A percentile compares a stretch with the other conserved stretches of the same genome.
phyloP scores from a whole-genome alignment of 2,797 vertebrate genomes.

The Melanotaenia maccullochi region DNA sequence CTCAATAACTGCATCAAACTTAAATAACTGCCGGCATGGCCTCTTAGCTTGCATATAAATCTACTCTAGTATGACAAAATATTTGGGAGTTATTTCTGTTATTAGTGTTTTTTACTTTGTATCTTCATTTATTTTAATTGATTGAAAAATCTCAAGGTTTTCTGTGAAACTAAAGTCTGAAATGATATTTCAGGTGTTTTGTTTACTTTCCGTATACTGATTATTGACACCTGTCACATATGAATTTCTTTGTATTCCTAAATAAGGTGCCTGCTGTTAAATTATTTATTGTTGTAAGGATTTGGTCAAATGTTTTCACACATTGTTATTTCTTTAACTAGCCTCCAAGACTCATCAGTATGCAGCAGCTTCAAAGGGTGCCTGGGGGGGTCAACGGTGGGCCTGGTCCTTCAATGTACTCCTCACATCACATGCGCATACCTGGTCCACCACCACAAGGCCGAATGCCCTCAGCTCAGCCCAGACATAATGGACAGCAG shows the following conservation, averaged over 20 bases:
- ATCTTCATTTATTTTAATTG: background rate
- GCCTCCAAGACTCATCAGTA: slow-evolving; percentile 98
- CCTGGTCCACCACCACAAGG: slow-evolving; percentile 84
- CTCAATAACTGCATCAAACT: background rate
- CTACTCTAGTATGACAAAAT: no score
- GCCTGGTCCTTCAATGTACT: slow-evolving; percentile 88
- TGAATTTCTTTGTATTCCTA: background rate
- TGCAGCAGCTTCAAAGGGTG: slow-evolving; percentile 94
- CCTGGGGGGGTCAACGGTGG: slow-evolving; percentile 91
- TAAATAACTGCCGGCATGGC: background rate
- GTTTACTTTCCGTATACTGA: background rate
- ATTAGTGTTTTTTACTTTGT: background rate
- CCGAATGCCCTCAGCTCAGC: slow-evolving; percentile 89
- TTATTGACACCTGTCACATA: background rate
- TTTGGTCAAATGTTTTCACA: background rate
- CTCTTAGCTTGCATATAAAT: background rate
- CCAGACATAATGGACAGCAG: slow-evolving; percentile 93
- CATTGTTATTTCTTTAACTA: slow-evolving; percentile 61
- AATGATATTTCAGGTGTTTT: background rate
- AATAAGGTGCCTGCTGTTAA: background rate
- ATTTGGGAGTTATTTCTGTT: background rate
- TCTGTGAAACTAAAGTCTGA: background rate
- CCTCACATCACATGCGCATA: slow-evolving; percentile 94
- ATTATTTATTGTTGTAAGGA: background rate
- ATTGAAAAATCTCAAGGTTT: background rate